Evolutionary conservation across 2,888 invertebrate genomes (phyloP).

Genomic region (Napeogenes inachia): DNA sequence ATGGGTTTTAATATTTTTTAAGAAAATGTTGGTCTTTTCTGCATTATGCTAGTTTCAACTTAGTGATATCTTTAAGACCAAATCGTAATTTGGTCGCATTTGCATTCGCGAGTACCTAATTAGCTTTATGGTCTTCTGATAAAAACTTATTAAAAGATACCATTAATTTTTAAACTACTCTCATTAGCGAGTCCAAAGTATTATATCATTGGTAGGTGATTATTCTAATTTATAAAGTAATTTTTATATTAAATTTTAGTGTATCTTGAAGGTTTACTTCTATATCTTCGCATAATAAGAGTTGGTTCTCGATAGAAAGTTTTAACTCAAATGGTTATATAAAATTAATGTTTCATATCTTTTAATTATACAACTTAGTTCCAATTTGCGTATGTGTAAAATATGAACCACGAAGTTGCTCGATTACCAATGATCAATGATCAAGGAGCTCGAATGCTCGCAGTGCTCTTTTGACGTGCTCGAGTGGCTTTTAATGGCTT

Average conservation of each 20-base stretch:
- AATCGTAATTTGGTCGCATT: slow-evolving; percentile 35
- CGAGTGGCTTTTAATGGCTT: slow-evolving; percentile 57
- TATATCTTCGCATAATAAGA: too few species aligned
- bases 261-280: too few species aligned
- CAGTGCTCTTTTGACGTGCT: slow-evolving; percentile 51
- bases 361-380: slow-evolving; percentile 26
- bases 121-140: slow-evolving; percentile 45
- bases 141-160: slow-evolving; percentile 43
- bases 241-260: too few species aligned
- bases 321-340: too few species aligned
- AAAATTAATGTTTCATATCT: too few species aligned
- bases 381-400: slow-evolving; percentile 38
- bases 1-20: not conserved
- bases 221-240: too few species aligned
- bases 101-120: slow-evolving; percentile 49
- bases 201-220: not conserved
- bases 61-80: slow-evolving; percentile 36
- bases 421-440: slow-evolving; percentile 45
- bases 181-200: slow-evolving; percentile 13
- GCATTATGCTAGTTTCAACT: slow-evolving; percentile 36
- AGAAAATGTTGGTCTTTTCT: slow-evolving; percentile 39
- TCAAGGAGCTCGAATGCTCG: slow-evolving; percentile 34
- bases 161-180: slow-evolving; percentile 14
- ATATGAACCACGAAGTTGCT: slow-evolving; percentile 53
- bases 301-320: too few species aligned